Evolutionary conservation across 2,888 invertebrate genomes (phyloP).

Genomic region (Pterostichus niger): DNA sequence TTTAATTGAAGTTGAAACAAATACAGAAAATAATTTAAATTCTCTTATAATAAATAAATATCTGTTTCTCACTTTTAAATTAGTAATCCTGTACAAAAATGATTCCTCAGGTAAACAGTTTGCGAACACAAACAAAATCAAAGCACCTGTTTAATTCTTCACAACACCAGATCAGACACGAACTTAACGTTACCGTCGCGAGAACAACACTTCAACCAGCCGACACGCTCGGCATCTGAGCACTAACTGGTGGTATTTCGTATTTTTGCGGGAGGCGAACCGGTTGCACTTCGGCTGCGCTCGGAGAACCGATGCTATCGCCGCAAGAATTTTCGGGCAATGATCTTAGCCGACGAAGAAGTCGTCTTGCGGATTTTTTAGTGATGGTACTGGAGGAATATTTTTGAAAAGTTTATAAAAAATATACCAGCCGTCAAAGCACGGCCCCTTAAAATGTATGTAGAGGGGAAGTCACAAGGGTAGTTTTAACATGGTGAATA

Average conservation of each 20-base stretch:
- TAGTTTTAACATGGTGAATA: no score
- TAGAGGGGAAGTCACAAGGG: no score
- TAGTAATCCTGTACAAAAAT: neutral
- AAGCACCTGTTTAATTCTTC: constrained; percentile 19
- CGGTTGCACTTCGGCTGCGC: constrained; percentile 54
- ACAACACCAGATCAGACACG: constrained; percentile 22
- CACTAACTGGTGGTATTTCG: constrained; percentile 62
- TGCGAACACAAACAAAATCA: constrained; percentile 3
- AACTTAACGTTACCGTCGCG: neutral
- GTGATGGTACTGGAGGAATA: neutral
- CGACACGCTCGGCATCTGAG: constrained; percentile 26
- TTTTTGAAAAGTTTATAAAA: neutral
- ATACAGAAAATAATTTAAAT: no score
- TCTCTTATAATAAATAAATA: no score
- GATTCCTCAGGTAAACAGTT: neutral
- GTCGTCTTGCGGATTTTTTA: constrained; percentile 13
- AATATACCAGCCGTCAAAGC: no score
- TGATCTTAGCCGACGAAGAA: constrained; percentile 30
- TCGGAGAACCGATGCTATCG: constrained; percentile 55
- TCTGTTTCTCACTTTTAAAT: neutral
- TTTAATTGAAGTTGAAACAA: no score
- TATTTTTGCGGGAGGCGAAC: constrained; percentile 66
- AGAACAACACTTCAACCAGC: neutral
- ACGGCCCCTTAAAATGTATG: no score
- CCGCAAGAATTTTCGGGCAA: constrained; percentile 63